phyloP scores from a whole-genome alignment of 2,888 invertebrate genomes.

The Lochmaea crataegi region DNA sequence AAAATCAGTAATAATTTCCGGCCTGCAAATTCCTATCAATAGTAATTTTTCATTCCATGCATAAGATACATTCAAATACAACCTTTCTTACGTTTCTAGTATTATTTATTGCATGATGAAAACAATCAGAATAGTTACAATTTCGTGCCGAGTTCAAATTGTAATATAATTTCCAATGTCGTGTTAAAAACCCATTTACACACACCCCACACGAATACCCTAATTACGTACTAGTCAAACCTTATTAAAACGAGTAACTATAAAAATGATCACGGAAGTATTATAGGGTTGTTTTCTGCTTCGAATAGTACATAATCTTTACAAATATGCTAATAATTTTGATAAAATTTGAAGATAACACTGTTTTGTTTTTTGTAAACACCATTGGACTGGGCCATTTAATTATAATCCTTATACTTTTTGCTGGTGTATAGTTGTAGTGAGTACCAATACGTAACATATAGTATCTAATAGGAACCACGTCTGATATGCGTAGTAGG shows the following conservation, averaged over 20 bases:
- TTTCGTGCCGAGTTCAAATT: constrained; percentile 6
- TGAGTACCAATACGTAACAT: too few species aligned
- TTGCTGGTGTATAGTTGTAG: too few species aligned
- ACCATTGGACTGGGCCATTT: neutral
- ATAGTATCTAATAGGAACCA: too few species aligned
- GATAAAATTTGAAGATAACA: neutral
- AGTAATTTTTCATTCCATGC: too few species aligned
- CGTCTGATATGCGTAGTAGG: too few species aligned
- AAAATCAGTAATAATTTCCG: too few species aligned
- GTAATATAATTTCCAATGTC: constrained; percentile 8
- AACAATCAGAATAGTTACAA: constrained; percentile 12
- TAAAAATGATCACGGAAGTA: constrained; percentile 2
- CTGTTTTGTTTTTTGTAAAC: neutral
- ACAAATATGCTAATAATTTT: neutral
- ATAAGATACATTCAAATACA: too few species aligned
- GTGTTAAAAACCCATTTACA: constrained; percentile 1
- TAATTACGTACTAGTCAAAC: constrained; percentile 14
- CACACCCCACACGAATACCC: constrained; percentile 7
- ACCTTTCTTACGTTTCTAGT: neutral
- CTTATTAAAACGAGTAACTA: neutral
- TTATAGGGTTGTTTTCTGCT: neutral
- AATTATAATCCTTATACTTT: neutral
- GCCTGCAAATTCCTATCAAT: too few species aligned
- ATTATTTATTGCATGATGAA: constrained; percentile 7
- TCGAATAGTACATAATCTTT: neutral